Evolutionary conservation across 2,888 invertebrate genomes (phyloP).

Genomic region (Mimachlamys varia): DNA sequence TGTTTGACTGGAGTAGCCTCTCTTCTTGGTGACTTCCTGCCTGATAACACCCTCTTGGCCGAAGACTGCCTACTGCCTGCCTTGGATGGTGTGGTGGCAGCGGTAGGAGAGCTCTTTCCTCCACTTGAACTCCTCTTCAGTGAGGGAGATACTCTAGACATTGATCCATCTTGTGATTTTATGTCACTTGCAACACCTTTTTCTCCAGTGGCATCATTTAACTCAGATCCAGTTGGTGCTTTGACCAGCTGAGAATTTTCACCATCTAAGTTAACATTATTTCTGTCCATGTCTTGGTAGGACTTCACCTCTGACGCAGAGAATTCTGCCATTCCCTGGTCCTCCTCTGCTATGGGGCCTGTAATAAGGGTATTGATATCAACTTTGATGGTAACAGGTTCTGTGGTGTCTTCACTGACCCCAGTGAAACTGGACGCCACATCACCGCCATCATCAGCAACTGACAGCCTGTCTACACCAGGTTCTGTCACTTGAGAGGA

Average conservation of each 20-base stretch:
- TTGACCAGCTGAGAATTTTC: not conserved
- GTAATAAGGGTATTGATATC: slow-evolving; percentile 47
- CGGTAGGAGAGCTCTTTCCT: not conserved
- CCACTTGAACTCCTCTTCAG: not conserved
- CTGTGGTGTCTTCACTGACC: slow-evolving; percentile 47
- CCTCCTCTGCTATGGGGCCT: slow-evolving; percentile 44
- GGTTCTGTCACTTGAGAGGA: not conserved
- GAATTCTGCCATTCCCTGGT: not conserved
- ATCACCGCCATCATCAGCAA: slow-evolving; percentile 36
- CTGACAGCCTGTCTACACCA: slow-evolving; percentile 29
- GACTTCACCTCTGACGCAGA: not conserved
- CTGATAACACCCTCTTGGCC: not conserved
- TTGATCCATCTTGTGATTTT: not conserved
- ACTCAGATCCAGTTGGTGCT: not conserved
- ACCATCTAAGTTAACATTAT: not conserved
- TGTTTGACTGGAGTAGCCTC: not conserved
- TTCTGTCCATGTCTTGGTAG: not conserved
- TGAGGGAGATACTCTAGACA: not conserved
- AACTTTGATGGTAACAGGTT: slow-evolving; percentile 44
- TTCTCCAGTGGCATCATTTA: not conserved
- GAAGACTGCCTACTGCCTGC: not conserved
- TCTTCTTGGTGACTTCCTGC: not conserved
- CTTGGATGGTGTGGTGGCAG: not conserved
- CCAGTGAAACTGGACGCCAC: slow-evolving; percentile 46
- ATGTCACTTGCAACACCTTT: not conserved